Conservation (phyloP, 64 coral and sea anemone species). For the Stylophora pistillata region DNA sequence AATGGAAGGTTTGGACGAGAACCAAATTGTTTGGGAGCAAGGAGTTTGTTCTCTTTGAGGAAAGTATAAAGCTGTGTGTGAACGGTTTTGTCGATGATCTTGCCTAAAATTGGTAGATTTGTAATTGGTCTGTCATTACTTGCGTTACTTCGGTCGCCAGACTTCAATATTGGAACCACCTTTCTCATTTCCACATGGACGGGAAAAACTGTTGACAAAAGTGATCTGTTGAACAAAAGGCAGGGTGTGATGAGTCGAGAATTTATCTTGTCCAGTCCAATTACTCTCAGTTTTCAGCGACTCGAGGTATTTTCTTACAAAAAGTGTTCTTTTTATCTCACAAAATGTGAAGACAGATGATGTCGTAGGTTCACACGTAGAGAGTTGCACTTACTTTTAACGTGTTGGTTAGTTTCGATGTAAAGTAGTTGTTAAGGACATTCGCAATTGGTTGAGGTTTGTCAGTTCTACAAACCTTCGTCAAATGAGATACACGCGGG, state of each 20-base stretch:
- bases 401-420: neutral
- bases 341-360: neutral
- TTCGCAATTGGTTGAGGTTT: too few species aligned
- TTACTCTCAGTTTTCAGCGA: neutral
- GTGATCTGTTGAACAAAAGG: neutral
- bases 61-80: neutral
- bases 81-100: too few species aligned
- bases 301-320: neutral
- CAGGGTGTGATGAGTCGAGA: conserved; percentile 1
- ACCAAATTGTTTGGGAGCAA: conserved; percentile 19
- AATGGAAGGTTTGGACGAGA: conserved; percentile 17
- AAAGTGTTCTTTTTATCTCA: neutral
- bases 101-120: conserved; percentile 2
- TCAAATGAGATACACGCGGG: too few species aligned
- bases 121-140: conserved; percentile 25
- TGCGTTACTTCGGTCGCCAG: neutral
- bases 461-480: too few species aligned
- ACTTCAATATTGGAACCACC: too few species aligned
- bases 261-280: conserved; percentile 2
- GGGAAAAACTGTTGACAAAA: neutral
- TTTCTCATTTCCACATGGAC: neutral
- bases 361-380: neutral
- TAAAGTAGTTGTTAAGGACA: neutral
- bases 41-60: neutral
- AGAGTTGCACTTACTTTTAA: neutral